Base-by-base conservation (phyloP, 2,113 vertebrate genomes). In the Bos indicus region DNA sequence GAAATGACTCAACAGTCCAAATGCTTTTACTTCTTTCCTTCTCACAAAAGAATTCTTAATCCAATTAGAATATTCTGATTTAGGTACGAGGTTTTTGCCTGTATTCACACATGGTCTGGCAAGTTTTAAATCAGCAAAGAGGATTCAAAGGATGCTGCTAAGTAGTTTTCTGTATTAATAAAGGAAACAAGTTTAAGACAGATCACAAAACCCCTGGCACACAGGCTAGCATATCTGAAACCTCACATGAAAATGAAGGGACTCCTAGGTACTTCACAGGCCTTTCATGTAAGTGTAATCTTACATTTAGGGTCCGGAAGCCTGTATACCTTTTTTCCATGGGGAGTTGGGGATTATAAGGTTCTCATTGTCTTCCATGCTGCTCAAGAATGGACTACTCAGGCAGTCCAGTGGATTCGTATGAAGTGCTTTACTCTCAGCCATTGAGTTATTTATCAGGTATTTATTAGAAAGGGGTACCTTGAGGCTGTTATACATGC, bases 1-100 rank as follows among this genome's bases (percentile, higher is more conserved):
- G 92, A 95, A 89, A 40, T 92, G 52, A 84, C 43, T 62, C 19
- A 48, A 54, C 94, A 96, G 97, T 98, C 90, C 90, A 81, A 59
- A 59, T 88, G 51, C 51, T 95, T 94, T 91, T 62, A 7, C 88
- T 94, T 94, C 56, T 56, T 92, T 82, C 67, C 26, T 91, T 46
- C 40, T 91, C 52, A 95, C 85, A 51, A 46, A 83, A 90, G 82
- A 80, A 77, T 88, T 84, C 28, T 56, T 46, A 17, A 19, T 28
- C 54, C 83, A 46, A 2, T 60, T n/a, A 36, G 83, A 84, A 46
- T 54, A 15, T 28, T 94, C n/a, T 60, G 82, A 28, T 62, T 88
- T 57, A 52, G 93, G 54, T 83, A 85, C 6, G 5, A 92, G 74
- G 56, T 60, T 59, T 64, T 86, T 83, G 52, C n/a, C 54, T 56